These are phyloP conservation scores for Parazoanthus darwini DNA, from an alignment of 92 coral and sea anemone genomes.

Conservation along the genomic window DNA sequence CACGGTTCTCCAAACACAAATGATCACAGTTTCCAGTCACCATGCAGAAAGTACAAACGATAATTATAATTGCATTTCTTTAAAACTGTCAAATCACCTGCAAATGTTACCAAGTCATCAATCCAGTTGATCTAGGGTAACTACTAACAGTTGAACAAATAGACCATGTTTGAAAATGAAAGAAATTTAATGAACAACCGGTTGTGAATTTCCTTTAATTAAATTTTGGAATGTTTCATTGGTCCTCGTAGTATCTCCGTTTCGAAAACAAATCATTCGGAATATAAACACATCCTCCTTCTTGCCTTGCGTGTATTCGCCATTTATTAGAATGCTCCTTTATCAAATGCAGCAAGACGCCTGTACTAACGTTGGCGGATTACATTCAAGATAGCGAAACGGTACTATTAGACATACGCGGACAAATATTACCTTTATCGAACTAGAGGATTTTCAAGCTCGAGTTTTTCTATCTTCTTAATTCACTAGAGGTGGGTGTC, in stretches of 20 bases:
- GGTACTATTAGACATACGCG: not conserved
- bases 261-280: not conserved
- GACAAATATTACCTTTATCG: not conserved
- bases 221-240: not conserved
- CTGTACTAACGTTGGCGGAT: not conserved
- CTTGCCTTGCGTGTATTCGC: not conserved
- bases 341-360: not conserved
- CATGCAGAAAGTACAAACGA: not conserved
- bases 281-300: not conserved
- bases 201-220: not conserved
- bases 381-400: not conserved
- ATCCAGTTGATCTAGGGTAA: not conserved
- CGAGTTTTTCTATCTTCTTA: not conserved
- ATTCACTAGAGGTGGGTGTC: not conserved
- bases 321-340: not conserved
- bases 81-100: not conserved
- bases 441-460: not conserved
- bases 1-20: not conserved
- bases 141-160: not conserved
- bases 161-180: not conserved
- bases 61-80: not conserved
- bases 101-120: not conserved
- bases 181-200: not conserved
- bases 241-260: not conserved
- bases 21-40: not conserved